Conservation (phyloP, 2,797 vertebrate genomes). For the Psittacula echo region DNA sequence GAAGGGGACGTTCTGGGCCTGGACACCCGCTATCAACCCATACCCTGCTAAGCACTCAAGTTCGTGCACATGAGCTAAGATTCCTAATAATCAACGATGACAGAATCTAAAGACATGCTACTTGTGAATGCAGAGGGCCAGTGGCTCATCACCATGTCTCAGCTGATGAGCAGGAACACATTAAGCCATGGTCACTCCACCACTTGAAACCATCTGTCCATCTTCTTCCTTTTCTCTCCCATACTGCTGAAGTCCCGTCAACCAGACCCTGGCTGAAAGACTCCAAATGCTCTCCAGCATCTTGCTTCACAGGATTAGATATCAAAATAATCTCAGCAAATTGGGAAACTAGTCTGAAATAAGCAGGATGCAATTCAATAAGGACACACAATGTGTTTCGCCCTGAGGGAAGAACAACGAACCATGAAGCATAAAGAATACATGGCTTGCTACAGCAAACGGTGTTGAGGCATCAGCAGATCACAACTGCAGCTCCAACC, state of each 20-base stretch:
- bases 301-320: slow-evolving; percentile 20
- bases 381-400: neutral
- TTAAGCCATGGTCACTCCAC: neutral
- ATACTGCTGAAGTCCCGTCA: neutral
- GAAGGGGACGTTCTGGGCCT: neutral
- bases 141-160: neutral
- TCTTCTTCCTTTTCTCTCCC: neutral
- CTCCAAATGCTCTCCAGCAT: slow-evolving; percentile 26
- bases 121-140: neutral
- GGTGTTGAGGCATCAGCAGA: neutral
- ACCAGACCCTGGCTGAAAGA: neutral
- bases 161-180: neutral
- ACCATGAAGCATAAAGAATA: neutral
- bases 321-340: slow-evolving; percentile 27
- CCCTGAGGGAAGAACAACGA: slow-evolving; percentile 2
- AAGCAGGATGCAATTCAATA: neutral
- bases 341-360: neutral
- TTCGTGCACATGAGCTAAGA: neutral
- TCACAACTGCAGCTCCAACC: neutral
- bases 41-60: neutral
- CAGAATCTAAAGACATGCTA: neutral
- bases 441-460: neutral
- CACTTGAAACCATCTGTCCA: slow-evolving; percentile 34
- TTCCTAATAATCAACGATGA: neutral
- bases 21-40: neutral